Evolutionary conservation across 2,113 vertebrate genomes (phyloP).

Genomic region (Pseudopodoces humilis): DNA sequence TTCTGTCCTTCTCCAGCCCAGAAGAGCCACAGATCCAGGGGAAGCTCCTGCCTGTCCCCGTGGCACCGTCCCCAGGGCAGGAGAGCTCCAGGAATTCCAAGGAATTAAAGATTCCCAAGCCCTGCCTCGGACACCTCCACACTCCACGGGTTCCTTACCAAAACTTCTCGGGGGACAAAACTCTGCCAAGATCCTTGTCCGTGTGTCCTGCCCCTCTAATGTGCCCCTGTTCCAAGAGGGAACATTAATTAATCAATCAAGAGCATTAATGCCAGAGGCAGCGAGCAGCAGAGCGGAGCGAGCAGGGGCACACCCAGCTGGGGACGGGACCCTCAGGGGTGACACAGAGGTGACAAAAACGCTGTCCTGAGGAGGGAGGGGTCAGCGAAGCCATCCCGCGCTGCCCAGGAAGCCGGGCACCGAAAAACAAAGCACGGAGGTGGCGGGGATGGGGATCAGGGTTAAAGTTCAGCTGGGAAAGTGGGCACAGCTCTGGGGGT

Average conservation of each 20-base stretch:
- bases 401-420: neutral
- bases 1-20: neutral
- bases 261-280: neutral
- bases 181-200: neutral
- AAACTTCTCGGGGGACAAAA: neutral
- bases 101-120: neutral
- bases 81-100: neutral
- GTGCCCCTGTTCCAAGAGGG: neutral
- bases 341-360: neutral
- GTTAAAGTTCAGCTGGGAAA: neutral
- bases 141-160: neutral
- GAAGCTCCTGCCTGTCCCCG: neutral
- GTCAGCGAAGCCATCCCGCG: neutral
- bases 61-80: neutral
- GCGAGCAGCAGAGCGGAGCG: too few relatives aligned
- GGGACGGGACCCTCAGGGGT: neutral
- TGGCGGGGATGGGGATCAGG: neutral
- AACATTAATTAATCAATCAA: neutral
- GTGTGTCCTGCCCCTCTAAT: neutral
- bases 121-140: neutral
- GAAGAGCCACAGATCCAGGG: fast-evolving
- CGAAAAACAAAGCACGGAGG: fast-evolving
- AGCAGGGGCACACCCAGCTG: neutral
- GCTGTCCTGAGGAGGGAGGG: neutral
- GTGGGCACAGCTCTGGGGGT: neutral